Conservation (phyloP, 2,888 invertebrate genomes). For the Ormyrus rosae region DNA sequence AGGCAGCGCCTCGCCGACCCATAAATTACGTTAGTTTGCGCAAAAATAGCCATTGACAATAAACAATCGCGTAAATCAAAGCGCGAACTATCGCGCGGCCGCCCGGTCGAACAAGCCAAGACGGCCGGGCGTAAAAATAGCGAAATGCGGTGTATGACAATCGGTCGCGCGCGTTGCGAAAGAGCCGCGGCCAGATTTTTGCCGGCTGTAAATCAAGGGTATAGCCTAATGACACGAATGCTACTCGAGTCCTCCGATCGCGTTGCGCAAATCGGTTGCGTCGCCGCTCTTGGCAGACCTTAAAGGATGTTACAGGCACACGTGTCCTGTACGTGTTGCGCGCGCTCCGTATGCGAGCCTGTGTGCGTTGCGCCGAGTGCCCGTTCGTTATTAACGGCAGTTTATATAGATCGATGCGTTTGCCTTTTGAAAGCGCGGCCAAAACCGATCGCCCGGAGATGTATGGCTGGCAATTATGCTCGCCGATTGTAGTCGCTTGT, state of each 20-base stretch:
- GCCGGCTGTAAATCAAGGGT: slow-evolving; percentile 52
- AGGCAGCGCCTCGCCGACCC: neutral
- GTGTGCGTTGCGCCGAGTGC: neutral
- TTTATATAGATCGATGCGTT: no score
- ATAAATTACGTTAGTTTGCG: slow-evolving; percentile 1
- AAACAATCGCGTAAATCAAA: slow-evolving; percentile 44
- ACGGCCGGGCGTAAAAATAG: neutral
- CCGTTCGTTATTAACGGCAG: neutral
- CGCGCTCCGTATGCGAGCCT: neutral
- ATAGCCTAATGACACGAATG: slow-evolving; percentile 52
- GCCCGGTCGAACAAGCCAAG: no score
- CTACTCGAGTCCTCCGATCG: neutral
- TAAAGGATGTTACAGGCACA: slow-evolving; percentile 19
- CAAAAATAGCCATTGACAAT: slow-evolving; percentile 25
- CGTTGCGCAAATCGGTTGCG: slow-evolving; percentile 32
- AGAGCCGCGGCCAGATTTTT: slow-evolving; percentile 35
- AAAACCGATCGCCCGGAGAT: no score
- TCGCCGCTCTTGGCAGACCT: slow-evolving; percentile 20
- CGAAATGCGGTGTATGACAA: slow-evolving; percentile 33
- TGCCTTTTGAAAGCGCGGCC: no score
- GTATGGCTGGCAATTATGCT: no score
- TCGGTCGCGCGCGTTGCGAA: slow-evolving; percentile 12
- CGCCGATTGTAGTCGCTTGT: no score
- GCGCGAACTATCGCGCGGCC: slow-evolving; percentile 23
- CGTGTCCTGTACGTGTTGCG: slow-evolving; percentile 9